Conservation (phyloP, 2,888 invertebrate species). For the Nasonovia ribisnigri region DNA sequence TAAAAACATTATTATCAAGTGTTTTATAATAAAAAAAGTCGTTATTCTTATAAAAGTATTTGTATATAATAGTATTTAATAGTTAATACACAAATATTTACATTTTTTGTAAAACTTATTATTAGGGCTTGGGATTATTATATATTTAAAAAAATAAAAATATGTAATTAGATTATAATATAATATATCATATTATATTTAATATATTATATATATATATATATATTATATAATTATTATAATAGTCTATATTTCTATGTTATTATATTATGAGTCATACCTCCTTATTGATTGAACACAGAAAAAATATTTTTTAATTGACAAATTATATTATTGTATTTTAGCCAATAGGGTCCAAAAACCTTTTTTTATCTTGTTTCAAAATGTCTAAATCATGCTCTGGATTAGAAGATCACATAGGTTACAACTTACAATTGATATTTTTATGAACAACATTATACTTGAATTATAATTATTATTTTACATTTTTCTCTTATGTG, state of each 20-base stretch:
- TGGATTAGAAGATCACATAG: too few species aligned
- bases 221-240: too few species aligned
- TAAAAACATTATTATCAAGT: background rate
- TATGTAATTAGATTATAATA: too few species aligned
- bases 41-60: background rate
- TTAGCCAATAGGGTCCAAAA: background rate
- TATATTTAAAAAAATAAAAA: too few species aligned
- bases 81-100: background rate
- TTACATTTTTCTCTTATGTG: background rate
- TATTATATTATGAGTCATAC: too few species aligned
- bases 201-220: too few species aligned
- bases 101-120: background rate
- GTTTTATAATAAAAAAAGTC: background rate
- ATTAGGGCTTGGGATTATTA: too few species aligned
- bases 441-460: background rate
- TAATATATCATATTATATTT: too few species aligned
- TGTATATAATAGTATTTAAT: too few species aligned
- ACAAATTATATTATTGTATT: background rate
- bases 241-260: too few species aligned
- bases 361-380: background rate
- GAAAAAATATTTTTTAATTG: background rate
- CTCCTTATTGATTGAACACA: background rate
- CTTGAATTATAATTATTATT: background rate
- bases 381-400: background rate
- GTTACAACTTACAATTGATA: background rate